These are phyloP conservation scores for Athene cunicularia DNA, from an alignment of 2,113 vertebrate genomes.

Conservation along the genomic window DNA sequence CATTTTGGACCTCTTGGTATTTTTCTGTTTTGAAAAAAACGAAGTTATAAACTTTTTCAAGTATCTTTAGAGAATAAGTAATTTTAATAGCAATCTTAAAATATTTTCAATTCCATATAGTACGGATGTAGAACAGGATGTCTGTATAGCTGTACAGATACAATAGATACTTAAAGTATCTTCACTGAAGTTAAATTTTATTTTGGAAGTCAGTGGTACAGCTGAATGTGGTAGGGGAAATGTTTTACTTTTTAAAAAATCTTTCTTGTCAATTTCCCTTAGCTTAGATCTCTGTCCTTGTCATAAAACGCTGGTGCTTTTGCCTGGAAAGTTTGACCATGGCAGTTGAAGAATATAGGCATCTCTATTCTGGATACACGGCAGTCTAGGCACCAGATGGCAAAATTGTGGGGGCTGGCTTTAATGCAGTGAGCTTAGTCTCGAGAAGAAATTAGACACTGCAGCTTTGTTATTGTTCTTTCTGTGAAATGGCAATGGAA, in stretches of 20 bases:
- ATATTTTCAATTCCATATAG: background rate
- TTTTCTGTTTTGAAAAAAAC: background rate
- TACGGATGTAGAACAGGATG: background rate
- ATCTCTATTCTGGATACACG: background rate
- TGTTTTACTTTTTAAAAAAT: background rate
- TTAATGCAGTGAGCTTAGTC: background rate
- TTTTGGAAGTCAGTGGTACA: background rate
- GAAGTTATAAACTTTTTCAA: background rate
- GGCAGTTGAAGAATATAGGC: background rate
- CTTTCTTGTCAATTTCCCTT: background rate
- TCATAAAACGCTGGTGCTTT: background rate
- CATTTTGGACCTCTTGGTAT: background rate
- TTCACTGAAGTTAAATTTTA: background rate
- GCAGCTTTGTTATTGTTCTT: background rate
- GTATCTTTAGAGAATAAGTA: background rate
- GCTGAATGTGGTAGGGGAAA: background rate
- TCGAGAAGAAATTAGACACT: background rate
- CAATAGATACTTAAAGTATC: background rate
- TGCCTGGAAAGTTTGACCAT: background rate
- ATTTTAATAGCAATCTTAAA: background rate
- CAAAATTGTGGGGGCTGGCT: conserved; percentile 37
- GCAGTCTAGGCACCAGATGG: conserved; percentile 19
- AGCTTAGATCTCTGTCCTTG: background rate
- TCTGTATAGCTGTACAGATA: background rate
- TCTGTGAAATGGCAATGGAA: background rate